Conservation (phyloP, 1,140 invertebrate genomes). For the Drosophila obscura region DNA sequence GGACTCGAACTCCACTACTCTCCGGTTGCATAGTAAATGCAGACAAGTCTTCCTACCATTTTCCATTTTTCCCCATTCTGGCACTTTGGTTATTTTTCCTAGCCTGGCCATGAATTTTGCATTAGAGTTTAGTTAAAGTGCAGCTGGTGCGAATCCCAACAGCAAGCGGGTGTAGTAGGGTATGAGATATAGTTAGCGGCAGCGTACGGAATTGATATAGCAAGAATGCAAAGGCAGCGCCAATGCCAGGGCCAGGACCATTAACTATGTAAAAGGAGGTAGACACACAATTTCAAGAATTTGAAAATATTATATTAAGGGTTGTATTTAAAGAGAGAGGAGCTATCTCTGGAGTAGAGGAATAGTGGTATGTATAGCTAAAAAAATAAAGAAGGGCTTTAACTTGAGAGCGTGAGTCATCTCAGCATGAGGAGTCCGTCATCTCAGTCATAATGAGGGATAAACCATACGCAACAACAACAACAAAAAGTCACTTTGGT, state of each 20-base stretch:
- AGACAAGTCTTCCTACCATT: conserved; percentile 43
- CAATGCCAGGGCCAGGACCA: conserved; percentile 24
- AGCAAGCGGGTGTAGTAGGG: conserved; percentile 1
- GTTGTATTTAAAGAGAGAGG: not conserved
- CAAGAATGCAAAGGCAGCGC: conserved; percentile 18
- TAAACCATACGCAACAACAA: too few relatives aligned
- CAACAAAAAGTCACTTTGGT: too few relatives aligned
- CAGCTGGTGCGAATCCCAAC: conserved; percentile 71
- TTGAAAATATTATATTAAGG: conserved; percentile 37
- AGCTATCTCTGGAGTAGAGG: too few relatives aligned
- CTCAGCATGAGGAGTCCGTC: too few relatives aligned
- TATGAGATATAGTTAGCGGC: conserved; percentile 15
- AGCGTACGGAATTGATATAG: conserved; percentile 27
- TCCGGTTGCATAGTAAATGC: conserved; percentile 66
- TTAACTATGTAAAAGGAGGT: conserved; percentile 47
- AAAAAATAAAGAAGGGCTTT: too few relatives aligned
- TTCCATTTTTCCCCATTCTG: not conserved
- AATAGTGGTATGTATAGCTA: too few relatives aligned
- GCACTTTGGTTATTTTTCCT: conserved; percentile 39
- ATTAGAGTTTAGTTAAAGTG: conserved; percentile 82
- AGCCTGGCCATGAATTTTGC: conserved; percentile 74
- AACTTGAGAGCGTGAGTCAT: too few relatives aligned
- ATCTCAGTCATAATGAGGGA: too few relatives aligned
- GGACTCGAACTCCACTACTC: conserved; percentile 35
- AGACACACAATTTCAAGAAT: conserved; percentile 22